Evolutionary conservation across 23 tunicate genomes (phyloP).

Genomic region (Ciona savignyi): DNA sequence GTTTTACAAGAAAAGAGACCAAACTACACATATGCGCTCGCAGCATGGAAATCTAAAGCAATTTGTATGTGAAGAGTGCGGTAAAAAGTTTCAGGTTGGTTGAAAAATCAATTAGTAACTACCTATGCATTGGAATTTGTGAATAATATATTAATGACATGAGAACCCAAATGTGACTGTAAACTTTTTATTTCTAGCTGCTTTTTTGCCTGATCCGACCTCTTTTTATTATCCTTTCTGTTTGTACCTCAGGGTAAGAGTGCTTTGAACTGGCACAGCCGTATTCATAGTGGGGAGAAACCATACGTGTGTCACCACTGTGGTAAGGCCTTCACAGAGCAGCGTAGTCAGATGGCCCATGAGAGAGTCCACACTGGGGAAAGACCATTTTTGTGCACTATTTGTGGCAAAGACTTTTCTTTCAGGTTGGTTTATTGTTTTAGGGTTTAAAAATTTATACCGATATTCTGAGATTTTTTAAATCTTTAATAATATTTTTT

Average conservation of each 20-base stretch:
- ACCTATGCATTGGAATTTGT: too few relatives aligned
- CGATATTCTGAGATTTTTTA: too few relatives aligned
- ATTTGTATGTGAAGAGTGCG: slow-evolving; percentile 49
- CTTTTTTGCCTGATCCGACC: too few relatives aligned
- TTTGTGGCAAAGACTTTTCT: slow-evolving; percentile 41
- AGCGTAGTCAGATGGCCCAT: neutral
- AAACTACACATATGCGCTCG: slow-evolving; percentile 20
- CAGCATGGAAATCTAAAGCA: slow-evolving; percentile 28
- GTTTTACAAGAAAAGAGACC: slow-evolving; percentile 51
- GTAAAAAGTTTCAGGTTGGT: slow-evolving; percentile 38
- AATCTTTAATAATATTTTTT: too few relatives aligned
- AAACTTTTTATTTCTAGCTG: too few relatives aligned
- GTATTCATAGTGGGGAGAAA: neutral
- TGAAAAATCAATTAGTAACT: too few relatives aligned
- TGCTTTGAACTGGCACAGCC: neutral
- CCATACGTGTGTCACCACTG: neutral
- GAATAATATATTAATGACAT: too few relatives aligned
- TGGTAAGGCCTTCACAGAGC: neutral
- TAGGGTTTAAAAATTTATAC: too few relatives aligned
- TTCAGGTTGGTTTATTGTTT: too few relatives aligned
- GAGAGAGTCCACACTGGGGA: neutral
- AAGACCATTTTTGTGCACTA: neutral
- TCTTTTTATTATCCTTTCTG: too few relatives aligned
- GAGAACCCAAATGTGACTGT: too few relatives aligned
- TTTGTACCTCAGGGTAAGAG: neutral